These are phyloP conservation scores for Acanthurus lineatus DNA, from an alignment of 2,797 vertebrate species.

Conservation along the genomic window DNA sequence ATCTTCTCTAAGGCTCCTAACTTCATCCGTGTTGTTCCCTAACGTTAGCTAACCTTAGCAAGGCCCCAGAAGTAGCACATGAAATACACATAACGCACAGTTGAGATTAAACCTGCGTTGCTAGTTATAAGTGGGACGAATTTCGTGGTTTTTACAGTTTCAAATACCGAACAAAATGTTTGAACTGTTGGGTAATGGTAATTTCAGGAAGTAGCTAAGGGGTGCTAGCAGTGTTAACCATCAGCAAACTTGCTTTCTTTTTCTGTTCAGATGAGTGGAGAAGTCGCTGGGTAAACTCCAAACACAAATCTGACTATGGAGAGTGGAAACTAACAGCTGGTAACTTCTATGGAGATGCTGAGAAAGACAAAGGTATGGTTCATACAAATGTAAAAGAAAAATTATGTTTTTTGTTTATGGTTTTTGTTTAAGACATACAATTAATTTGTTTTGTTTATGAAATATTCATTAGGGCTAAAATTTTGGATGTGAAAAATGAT, in stretches of 20 bases:
- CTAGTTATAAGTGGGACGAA: neutral
- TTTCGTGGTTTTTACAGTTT: neutral
- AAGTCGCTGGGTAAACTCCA: conserved; percentile 92
- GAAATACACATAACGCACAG: neutral
- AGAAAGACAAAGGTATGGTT: conserved; percentile 79
- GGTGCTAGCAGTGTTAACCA: neutral
- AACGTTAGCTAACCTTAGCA: conserved; percentile 16
- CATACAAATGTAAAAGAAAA: neutral
- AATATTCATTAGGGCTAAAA: neutral
- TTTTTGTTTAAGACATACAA: neutral
- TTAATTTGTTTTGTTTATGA: neutral
- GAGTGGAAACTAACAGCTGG: conserved; percentile 91
- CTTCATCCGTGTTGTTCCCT: neutral
- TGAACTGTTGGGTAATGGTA: neutral
- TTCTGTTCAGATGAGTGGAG: conserved; percentile 89
- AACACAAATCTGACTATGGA: conserved; percentile 96
- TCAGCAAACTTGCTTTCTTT: conserved; percentile 6
- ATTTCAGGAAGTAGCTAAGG: neutral
- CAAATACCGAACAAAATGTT: neutral
- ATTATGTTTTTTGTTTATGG: neutral
- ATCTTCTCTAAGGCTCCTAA: neutral
- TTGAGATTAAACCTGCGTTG: neutral
- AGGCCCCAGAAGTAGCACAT: conserved; percentile 34
- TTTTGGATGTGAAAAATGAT: no score
- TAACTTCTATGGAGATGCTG: conserved; percentile 93